Percentiles rank a stretch among this genome's conserved stretches.
These are phyloP conservation scores for Isotomurus palustris DNA, from an alignment of 2,888 invertebrate genomes.

Conservation along the genomic window DNA sequence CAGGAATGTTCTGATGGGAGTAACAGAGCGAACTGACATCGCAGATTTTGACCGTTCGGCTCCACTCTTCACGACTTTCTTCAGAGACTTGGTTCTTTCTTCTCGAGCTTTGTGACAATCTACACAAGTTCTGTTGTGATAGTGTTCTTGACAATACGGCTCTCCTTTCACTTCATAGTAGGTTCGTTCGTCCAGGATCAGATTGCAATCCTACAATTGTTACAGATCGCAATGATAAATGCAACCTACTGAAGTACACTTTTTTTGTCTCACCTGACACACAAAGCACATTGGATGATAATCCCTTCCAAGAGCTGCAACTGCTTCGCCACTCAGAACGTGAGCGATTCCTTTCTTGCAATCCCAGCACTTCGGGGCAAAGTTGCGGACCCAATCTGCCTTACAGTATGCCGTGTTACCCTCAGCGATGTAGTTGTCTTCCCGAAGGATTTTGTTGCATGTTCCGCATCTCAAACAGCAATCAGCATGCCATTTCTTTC, in stretches of 20 bases:
- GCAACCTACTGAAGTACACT: not conserved
- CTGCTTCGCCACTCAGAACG: constrained; percentile 39
- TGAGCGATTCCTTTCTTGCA: constrained; percentile 38
- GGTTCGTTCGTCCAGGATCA: constrained; percentile 36
- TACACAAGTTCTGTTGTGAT: constrained; percentile 39
- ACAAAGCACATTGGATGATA: constrained; percentile 44
- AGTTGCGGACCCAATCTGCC: constrained; percentile 39
- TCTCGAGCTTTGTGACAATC: constrained; percentile 40
- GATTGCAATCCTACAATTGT: constrained; percentile 33
- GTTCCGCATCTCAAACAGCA: constrained; percentile 42
- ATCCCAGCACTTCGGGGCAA: constrained; percentile 41
- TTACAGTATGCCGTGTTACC: constrained; percentile 42
- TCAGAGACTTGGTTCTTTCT: constrained; percentile 25
- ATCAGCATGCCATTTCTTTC: constrained; percentile 41
- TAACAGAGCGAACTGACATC: constrained; percentile 31
- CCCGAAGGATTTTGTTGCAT: constrained; percentile 38
- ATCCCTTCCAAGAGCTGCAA: constrained; percentile 37
- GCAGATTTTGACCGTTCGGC: constrained; percentile 24
- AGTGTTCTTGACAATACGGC: constrained; percentile 42
- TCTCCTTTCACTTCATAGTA: constrained; percentile 39
- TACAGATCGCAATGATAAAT: not conserved
- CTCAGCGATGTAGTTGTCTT: constrained; percentile 38
- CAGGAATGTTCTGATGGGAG: constrained; percentile 32
- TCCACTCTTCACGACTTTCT: constrained; percentile 47
- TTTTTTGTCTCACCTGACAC: constrained; percentile 29